phyloP scores from a whole-genome alignment of 2,113 vertebrate genomes.

The Myrmophylax atrothorax region DNA sequence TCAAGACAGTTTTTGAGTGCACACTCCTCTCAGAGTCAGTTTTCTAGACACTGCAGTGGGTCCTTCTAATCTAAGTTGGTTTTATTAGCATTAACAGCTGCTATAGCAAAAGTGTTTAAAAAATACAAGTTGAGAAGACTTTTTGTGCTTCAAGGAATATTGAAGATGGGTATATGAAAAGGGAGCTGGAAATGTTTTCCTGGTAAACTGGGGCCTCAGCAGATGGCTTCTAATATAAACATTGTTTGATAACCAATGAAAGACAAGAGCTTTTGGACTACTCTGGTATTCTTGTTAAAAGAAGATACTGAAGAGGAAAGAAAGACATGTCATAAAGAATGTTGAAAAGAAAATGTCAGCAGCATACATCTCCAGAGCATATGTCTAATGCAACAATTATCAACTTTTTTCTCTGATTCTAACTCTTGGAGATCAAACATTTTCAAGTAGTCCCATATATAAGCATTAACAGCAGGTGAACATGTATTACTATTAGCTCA shows the following conservation, averaged over 20 bases:
- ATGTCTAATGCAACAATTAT: neutral
- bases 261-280: neutral
- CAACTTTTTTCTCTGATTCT: neutral
- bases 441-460: neutral
- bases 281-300: neutral
- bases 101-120: slow-evolving; percentile 6
- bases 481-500: neutral
- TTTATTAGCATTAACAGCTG: neutral
- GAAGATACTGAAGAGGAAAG: neutral
- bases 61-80: slow-evolving; percentile 35
- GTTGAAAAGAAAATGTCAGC: neutral
- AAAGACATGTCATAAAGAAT: neutral
- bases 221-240: neutral
- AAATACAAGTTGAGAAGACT: neutral
- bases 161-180: neutral
- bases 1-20: slow-evolving; percentile 26
- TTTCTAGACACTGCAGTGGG: slow-evolving; percentile 26
- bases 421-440: neutral
- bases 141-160: slow-evolving; percentile 8
- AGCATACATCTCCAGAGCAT: neutral
- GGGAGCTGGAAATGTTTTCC: neutral
- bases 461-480: neutral
- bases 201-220: neutral
- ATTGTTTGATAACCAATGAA: neutral
- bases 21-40: slow-evolving; percentile 21